Conservation (phyloP, 2,797 vertebrate genomes). For the Hybognathus amarus region DNA sequence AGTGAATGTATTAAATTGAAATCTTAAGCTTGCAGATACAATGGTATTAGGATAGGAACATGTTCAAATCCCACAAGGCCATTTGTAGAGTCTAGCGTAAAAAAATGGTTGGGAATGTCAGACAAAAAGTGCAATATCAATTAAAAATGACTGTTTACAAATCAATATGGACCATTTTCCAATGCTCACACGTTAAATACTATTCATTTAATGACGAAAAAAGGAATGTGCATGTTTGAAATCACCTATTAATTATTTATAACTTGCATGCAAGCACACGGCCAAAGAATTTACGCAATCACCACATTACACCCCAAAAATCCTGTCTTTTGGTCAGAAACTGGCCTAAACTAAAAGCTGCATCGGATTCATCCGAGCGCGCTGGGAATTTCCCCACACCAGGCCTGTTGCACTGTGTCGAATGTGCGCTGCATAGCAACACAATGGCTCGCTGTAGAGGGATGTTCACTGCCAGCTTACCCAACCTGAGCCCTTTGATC, state of each 20-base stretch:
- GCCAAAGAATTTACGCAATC: background rate
- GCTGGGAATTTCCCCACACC: constrained; percentile 19
- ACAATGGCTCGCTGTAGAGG: constrained; percentile 38
- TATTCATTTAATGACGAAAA: background rate
- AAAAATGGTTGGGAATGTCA: background rate
- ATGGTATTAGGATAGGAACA: background rate
- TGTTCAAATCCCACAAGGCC: background rate
- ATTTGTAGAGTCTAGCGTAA: background rate
- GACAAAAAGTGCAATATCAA: background rate
- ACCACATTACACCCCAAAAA: background rate
- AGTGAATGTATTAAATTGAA: background rate
- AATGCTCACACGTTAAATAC: background rate
- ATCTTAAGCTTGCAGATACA: background rate
- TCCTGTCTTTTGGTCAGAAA: background rate
- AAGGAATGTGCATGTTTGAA: background rate
- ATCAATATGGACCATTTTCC: background rate
- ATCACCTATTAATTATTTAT: background rate
- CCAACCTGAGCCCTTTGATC: constrained; percentile 46
- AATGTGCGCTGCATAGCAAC: constrained; percentile 53
- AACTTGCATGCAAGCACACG: background rate
- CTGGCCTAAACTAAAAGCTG: constrained; percentile 9
- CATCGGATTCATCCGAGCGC: background rate
- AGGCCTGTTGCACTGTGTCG: constrained; percentile 46
- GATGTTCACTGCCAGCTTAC: constrained; percentile 43
- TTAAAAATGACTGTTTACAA: background rate